Evolutionary conservation across 2,797 vertebrate genomes (phyloP).

Genomic region (Lophius americanus): DNA sequence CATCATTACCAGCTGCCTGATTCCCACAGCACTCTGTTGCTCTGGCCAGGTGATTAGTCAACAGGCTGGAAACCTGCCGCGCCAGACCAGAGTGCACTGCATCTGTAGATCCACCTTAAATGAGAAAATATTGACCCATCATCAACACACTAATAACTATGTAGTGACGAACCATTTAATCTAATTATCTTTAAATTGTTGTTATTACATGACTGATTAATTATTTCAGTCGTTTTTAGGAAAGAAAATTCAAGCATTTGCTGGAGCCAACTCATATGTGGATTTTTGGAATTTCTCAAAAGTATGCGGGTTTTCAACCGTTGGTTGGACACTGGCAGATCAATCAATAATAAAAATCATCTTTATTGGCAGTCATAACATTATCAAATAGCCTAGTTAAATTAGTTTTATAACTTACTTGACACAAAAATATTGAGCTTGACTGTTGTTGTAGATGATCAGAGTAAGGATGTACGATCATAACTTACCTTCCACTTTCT

Average conservation of each 20-base stretch:
- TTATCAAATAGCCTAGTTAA: too few species aligned
- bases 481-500: slow-evolving; percentile 94
- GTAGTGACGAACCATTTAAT: neutral
- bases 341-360: neutral
- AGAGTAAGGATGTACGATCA: neutral
- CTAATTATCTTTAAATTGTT: too few species aligned
- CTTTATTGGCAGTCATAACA: too few species aligned
- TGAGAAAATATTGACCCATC: neutral
- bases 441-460: neutral
- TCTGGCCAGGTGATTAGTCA: slow-evolving; percentile 96
- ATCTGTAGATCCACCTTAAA: slow-evolving; percentile 92
- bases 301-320: too few species aligned
- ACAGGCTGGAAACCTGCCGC: slow-evolving; percentile 95
- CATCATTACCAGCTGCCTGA: slow-evolving; percentile 97
- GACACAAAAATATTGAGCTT: slow-evolving; percentile 1
- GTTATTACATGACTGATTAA: neutral
- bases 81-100: slow-evolving; percentile 97
- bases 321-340: neutral
- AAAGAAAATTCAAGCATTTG: too few species aligned
- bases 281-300: too few species aligned
- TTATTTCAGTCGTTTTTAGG: neutral
- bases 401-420: neutral
- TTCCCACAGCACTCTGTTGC: slow-evolving; percentile 98
- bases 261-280: too few species aligned
- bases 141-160: neutral